A percentile compares a stretch with the other conserved stretches of the same genome.
These are phyloP conservation scores for Geopemphigus sp. DNA, from an alignment of 1,140 invertebrate species.

Conservation along the genomic window DNA sequence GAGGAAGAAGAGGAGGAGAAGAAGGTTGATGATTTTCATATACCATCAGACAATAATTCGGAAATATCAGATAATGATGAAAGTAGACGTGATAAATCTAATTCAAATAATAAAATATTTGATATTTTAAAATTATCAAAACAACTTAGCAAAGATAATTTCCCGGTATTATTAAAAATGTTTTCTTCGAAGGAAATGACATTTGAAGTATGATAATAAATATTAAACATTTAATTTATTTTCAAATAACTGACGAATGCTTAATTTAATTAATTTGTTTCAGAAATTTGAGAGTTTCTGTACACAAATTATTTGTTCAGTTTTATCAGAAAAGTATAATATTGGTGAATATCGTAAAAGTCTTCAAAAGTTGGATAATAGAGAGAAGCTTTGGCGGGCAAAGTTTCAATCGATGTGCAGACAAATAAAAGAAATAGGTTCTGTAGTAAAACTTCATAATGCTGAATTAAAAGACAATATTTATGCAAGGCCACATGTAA, in stretches of 20 bases:
- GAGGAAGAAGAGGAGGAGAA: too few species aligned
- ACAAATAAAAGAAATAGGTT: background rate
- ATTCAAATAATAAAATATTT: background rate
- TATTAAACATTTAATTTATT: background rate
- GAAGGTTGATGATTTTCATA: background rate
- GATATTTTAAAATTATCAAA: background rate
- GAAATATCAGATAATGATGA: background rate
- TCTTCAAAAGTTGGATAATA: background rate
- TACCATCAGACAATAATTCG: background rate
- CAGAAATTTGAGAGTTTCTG: constrained; percentile 36
- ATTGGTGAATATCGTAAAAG: background rate
- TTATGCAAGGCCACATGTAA: background rate
- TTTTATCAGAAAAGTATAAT: background rate
- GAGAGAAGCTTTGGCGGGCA: background rate
- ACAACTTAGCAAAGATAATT: background rate
- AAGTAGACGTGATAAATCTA: too few species aligned
- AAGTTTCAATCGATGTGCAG: background rate
- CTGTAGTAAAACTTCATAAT: background rate
- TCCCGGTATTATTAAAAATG: background rate
- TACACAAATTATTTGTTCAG: constrained; percentile 8
- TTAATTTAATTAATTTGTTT: constrained; percentile 1
- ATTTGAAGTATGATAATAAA: background rate
- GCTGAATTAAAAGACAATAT: background rate
- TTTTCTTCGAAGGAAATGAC: background rate
- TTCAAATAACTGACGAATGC: background rate